phyloP scores from a whole-genome alignment of 2,888 invertebrate species.

The Ernsta delagoae region DNA sequence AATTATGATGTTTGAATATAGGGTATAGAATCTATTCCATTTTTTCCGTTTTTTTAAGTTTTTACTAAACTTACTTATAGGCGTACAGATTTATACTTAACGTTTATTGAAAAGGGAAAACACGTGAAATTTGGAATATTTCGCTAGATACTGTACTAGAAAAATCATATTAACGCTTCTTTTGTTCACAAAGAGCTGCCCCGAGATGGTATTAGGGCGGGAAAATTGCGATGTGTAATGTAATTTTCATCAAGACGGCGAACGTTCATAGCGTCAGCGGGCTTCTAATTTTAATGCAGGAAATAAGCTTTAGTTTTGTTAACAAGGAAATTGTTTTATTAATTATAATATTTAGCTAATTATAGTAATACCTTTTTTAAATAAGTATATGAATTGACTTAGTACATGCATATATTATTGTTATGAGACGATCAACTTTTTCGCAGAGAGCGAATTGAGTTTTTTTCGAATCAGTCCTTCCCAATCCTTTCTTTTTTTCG shows the following conservation, averaged over 20 bases:
- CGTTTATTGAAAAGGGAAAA: not conserved
- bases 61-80: not conserved
- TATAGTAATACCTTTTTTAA: not conserved
- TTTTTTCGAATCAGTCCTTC: too few relatives aligned
- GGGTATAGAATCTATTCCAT: not conserved
- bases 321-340: not conserved
- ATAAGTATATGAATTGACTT: too few relatives aligned
- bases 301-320: not conserved
- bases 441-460: too few relatives aligned
- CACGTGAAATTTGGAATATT: not conserved
- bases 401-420: too few relatives aligned
- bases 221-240: slow-evolving; percentile 17
- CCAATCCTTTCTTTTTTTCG: too few relatives aligned
- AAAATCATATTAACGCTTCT: slow-evolving; percentile 16
- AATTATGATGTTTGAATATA: too few relatives aligned
- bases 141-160: not conserved
- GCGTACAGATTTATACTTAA: not conserved
- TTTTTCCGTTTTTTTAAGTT: too few relatives aligned
- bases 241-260: slow-evolving; percentile 15
- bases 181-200: slow-evolving; percentile 20
- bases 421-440: too few relatives aligned
- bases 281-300: not conserved
- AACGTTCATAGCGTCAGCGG: not conserved
- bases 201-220: slow-evolving; percentile 14
- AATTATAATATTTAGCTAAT: not conserved